Evolutionary conservation across 2,113 vertebrate species (phyloP).

Genomic region (Salminus brasiliensis): DNA sequence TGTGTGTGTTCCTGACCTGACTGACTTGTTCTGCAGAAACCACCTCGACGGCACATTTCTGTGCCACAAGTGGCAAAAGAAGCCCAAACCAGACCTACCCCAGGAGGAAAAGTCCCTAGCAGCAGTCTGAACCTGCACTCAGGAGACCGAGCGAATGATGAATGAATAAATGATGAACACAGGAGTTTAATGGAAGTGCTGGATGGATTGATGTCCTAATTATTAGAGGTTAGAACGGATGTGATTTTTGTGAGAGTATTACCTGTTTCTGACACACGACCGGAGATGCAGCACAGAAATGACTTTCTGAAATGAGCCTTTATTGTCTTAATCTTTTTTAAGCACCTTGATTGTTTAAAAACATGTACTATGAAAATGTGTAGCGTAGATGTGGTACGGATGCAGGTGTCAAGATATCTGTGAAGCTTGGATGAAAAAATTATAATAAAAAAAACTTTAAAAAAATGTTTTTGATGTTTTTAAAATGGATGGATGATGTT

Average conservation of each 20-base stretch:
- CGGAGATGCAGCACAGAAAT: not conserved
- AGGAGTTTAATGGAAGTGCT: not conserved
- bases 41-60: constrained; percentile 60
- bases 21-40: constrained; percentile 61
- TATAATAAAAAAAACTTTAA: no score
- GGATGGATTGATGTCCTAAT: not conserved
- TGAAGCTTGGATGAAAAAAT: no score
- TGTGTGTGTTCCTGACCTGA: not conserved
- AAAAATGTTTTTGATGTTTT: not conserved
- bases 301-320: not conserved
- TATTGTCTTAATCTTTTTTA: constrained; percentile 14
- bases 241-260: not conserved
- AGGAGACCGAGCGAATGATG: not conserved
- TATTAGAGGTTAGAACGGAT: not conserved
- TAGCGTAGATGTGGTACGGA: not conserved
- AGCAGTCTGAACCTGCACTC: constrained; percentile 24
- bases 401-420: not conserved
- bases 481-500: no score
- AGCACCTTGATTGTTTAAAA: not conserved
- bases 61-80: constrained; percentile 47
- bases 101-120: constrained; percentile 36
- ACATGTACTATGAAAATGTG: not conserved
- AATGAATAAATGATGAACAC: not conserved
- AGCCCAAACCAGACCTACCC: constrained; percentile 17
- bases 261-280: not conserved